phyloP scores from a whole-genome alignment of 2,113 vertebrate species.

The Planiliza haematocheilus region DNA sequence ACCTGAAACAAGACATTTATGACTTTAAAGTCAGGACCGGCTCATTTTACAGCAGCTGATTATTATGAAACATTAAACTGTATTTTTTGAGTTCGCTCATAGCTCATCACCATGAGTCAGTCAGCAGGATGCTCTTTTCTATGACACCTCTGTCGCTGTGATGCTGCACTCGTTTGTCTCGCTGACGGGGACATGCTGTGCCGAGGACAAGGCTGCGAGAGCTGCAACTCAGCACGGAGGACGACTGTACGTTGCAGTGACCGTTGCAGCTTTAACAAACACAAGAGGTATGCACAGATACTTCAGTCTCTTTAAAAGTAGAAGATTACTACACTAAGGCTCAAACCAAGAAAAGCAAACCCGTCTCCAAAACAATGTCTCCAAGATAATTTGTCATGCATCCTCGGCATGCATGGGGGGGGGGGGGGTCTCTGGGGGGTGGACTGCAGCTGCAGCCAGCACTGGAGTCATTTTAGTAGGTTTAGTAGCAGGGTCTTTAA shows the following conservation, averaged over 20 bases:
- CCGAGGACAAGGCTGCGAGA: not conserved
- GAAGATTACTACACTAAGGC: too few species aligned
- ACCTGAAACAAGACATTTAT: not conserved
- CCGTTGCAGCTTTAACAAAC: too few species aligned
- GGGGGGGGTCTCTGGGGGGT: constrained; percentile 1
- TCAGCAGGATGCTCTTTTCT: constrained; percentile 12
- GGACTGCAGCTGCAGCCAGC: constrained; percentile 36
- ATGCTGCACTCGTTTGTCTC: constrained; percentile 29
- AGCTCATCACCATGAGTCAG: not conserved
- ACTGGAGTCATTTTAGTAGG: constrained; percentile 29
- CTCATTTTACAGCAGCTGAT: too few species aligned
- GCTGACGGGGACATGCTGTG: not conserved
- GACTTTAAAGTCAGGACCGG: not conserved
- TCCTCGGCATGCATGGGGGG: constrained; percentile 8
- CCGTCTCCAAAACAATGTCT: not conserved
- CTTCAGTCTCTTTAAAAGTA: too few species aligned
- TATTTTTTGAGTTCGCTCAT: too few species aligned
- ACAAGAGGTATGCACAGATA: too few species aligned
- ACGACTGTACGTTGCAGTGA: too few species aligned
- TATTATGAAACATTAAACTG: too few species aligned
- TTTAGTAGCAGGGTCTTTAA: constrained; percentile 19
- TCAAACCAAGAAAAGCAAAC: too few species aligned
- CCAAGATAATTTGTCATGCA: not conserved
- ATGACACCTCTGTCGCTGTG: constrained; percentile 15
- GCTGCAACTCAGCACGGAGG: too few species aligned